Conservation (phyloP, 1,140 invertebrate species). For the Gryllus bimaculatus region DNA sequence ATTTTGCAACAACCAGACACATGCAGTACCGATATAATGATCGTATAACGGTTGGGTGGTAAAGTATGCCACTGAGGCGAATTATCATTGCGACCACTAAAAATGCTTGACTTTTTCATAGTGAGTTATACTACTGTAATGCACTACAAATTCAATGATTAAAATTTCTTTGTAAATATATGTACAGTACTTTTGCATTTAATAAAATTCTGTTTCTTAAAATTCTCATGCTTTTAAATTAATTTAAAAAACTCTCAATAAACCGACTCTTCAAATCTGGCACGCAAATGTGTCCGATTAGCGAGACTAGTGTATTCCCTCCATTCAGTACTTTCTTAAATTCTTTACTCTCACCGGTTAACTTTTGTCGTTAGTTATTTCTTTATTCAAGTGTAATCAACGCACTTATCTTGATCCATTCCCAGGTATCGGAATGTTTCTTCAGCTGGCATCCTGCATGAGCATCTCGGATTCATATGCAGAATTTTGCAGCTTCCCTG, state of each 20-base stretch:
- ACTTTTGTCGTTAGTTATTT: no score
- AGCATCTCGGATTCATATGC: no score
- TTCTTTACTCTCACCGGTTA: no score
- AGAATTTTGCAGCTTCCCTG: no score
- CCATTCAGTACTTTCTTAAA: no score
- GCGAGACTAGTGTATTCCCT: no score
- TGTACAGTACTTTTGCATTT: background rate
- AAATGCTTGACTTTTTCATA: background rate
- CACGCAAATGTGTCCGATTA: background rate
- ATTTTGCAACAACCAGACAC: slow-evolving; percentile 2
- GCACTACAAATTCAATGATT: background rate
- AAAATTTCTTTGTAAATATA: background rate
- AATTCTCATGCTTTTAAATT: background rate
- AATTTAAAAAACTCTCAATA: background rate
- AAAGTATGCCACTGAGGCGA: background rate
- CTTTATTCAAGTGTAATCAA: no score
- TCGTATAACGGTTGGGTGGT: background rate
- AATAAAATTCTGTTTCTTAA: background rate
- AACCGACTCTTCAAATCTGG: background rate
- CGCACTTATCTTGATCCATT: no score
- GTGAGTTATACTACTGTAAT: background rate
- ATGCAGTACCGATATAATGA: background rate
- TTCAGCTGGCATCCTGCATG: no score
- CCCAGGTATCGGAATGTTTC: no score
- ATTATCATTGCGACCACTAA: background rate